These are phyloP conservation scores for Globodera rostochiensis DNA, from an alignment of 1,140 invertebrate species.

Conservation along the genomic window DNA sequence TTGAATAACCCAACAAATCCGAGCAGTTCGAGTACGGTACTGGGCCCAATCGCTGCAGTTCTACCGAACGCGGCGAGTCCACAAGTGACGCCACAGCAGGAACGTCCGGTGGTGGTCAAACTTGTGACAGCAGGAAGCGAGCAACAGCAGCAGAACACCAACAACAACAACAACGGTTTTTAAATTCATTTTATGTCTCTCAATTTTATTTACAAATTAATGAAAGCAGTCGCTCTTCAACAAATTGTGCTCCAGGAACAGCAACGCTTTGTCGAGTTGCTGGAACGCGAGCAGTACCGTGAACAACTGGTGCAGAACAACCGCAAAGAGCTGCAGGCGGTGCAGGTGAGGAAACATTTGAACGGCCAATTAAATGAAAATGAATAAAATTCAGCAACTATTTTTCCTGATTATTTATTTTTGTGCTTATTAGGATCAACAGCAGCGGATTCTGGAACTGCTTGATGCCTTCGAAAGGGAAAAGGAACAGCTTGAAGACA, in stretches of 20 bases:
- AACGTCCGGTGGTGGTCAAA: not conserved
- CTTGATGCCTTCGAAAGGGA: not conserved
- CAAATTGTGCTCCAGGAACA: constrained; percentile 1
- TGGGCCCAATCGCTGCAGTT: not conserved
- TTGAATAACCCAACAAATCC: not conserved
- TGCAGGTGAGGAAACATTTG: not conserved
- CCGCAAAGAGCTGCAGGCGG: not conserved
- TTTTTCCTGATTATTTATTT: too few species aligned
- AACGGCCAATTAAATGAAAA: too few species aligned
- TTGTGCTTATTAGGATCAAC: not conserved
- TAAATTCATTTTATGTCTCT: too few species aligned
- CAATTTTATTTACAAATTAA: not conserved
- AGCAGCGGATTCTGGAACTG: not conserved
- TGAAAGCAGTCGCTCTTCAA: not conserved
- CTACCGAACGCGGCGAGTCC: not conserved
- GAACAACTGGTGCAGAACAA: not conserved
- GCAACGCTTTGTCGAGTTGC: not conserved
- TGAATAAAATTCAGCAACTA: too few species aligned
- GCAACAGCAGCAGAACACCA: not conserved
- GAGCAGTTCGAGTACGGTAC: not conserved
- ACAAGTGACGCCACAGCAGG: not conserved
- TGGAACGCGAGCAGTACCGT: not conserved
- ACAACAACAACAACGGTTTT: not conserved
- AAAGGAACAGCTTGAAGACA: not conserved
- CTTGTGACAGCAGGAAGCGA: not conserved